phyloP scores from a whole-genome alignment of 2,113 vertebrate species.

The Cettia cetti region DNA sequence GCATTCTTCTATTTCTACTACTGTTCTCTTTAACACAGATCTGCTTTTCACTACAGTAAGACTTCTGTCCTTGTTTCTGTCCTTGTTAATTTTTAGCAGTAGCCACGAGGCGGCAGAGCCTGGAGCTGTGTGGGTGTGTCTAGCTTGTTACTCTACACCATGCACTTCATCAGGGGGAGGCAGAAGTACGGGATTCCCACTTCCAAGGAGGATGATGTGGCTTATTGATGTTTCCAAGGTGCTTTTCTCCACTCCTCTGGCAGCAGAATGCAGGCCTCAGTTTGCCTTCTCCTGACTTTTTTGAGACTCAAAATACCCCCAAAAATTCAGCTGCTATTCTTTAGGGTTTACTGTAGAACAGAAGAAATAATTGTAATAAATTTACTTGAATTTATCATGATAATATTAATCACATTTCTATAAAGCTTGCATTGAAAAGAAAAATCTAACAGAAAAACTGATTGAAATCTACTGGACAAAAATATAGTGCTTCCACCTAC shows the following conservation, averaged over 20 bases:
- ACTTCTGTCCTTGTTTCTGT: neutral
- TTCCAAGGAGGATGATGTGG: neutral
- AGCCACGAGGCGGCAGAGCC: neutral
- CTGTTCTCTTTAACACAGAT: neutral
- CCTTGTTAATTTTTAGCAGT: neutral
- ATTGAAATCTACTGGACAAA: neutral
- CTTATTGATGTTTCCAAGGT: fast-evolving
- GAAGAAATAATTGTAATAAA: neutral
- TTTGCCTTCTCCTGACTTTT: neutral
- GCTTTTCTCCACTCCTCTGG: neutral
- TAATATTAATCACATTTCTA: neutral
- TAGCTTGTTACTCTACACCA: no score
- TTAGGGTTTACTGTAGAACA: neutral
- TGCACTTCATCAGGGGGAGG: neutral
- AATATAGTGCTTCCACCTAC: neutral
- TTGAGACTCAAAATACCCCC: neutral
- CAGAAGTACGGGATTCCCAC: neutral
- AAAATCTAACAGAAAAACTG: neutral
- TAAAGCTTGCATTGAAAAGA: neutral
- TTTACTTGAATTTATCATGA: neutral
- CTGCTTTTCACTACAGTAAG: neutral
- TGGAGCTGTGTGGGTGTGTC: neutral
- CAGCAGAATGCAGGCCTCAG: neutral
- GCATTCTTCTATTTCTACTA: neutral
- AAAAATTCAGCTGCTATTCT: neutral